These are phyloP conservation scores for Alligator mississippiensis DNA, from an alignment of 2,113 vertebrate genomes.

Conservation along the genomic window DNA sequence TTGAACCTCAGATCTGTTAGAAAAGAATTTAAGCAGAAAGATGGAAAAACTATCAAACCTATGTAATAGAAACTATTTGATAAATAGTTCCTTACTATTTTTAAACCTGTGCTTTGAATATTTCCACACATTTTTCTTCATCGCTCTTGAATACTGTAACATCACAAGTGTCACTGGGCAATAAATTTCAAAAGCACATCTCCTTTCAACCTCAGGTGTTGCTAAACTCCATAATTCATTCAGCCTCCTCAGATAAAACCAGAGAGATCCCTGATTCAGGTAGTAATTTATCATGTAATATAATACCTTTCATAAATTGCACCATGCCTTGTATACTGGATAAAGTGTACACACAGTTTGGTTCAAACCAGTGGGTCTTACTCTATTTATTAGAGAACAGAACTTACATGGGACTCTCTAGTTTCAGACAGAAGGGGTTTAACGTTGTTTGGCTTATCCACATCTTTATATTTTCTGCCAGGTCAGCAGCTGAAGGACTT, in stretches of 20 bases:
- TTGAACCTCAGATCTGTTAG: neutral
- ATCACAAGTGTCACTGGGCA: neutral
- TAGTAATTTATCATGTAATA: slow-evolving; percentile 21
- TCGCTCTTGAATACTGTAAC: neutral
- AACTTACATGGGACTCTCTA: slow-evolving; percentile 52
- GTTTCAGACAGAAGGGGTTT: slow-evolving; percentile 56
- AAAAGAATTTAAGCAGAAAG: neutral
- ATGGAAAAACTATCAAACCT: neutral
- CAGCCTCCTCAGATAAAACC: neutral
- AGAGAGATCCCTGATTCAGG: neutral
- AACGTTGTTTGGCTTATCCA: slow-evolving; percentile 47
- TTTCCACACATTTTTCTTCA: neutral
- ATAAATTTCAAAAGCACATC: neutral
- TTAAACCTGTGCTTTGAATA: neutral
- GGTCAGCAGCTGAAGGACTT: slow-evolving; percentile 57
- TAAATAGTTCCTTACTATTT: slow-evolving; percentile 14
- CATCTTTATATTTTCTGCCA: slow-evolving; percentile 51
- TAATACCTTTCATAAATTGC: slow-evolving; percentile 40
- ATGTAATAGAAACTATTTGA: neutral
- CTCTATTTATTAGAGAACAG: slow-evolving; percentile 66
- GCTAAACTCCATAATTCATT: neutral
- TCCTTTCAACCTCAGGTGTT: slow-evolving; percentile 5
- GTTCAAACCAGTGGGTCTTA: slow-evolving; percentile 32
- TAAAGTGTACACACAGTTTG: neutral
- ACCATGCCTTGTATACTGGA: neutral